Evolutionary conservation across 2,888 invertebrate genomes (phyloP), one percentile per base, ranked within the genome.

Genomic region (Brachyopa scutellaris): DNA sequence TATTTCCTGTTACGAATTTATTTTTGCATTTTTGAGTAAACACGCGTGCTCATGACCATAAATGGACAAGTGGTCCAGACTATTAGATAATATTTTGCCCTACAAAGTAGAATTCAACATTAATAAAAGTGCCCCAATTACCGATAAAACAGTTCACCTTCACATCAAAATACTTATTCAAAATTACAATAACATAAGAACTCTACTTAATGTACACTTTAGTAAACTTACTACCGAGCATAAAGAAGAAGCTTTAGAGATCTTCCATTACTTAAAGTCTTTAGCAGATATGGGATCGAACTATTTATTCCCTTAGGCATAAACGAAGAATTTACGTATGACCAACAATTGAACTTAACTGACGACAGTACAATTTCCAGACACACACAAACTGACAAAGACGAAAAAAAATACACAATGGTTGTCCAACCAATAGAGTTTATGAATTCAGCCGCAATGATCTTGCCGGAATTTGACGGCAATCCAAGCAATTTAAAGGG

Each of bases 371-470:
- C n/a, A n/a, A n/a, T n/a, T n/a, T n/a, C n/a, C n/a, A n/a, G n/a
- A n/a, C n/a, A n/a, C n/a, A n/a, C n/a, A n/a, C n/a, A n/a, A n/a
- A n/a, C n/a, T n/a, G n/a, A n/a, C n/a, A n/a, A n/a, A n/a, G n/a
- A n/a, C n/a, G n/a, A n/a, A n/a, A 26, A 47, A 26, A 13, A 17
- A n/a, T 33, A 33, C 11, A 38, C 6, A 57, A 59, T 45, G 42
- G 1, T 19, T 29, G 8, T 31, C 15, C 42, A 31, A 42, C 21
- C 23, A 26, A 23, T 40, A 15, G 40, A 40, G 6, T 57, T 57
- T 40, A 40, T 57, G 15, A 57, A 45, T 31, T 31, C 19, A 1
- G 59, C 21, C 3, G n/a, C 42, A 31, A 59, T 31, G 8, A 42
- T 42, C n/a, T 19, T 31, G 19, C 45, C 57, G 19, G 45, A 61